These are phyloP conservation scores for Nothocercus nigrocapillus DNA, from an alignment of 2,113 vertebrate species.

Conservation along the genomic window DNA sequence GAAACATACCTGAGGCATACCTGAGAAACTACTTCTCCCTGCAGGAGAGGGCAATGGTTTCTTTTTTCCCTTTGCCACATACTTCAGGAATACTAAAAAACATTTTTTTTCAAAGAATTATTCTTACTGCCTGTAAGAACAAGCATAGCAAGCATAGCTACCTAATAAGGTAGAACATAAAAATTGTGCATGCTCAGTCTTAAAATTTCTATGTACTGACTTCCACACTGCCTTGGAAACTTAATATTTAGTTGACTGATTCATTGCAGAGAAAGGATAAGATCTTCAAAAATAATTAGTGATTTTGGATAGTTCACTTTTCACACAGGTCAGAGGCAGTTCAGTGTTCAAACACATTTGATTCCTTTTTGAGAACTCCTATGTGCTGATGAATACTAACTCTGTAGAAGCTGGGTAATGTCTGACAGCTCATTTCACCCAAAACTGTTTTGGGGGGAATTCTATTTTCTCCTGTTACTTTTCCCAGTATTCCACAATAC, in stretches of 20 bases:
- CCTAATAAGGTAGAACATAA: background rate
- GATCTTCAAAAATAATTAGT: background rate
- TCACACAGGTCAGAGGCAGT: background rate
- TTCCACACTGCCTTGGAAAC: background rate
- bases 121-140: slow-evolving; percentile 20
- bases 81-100: background rate
- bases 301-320: background rate
- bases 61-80: background rate
- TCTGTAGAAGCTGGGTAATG: background rate
- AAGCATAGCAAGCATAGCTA: no score
- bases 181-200: background rate
- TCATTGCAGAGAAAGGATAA: background rate
- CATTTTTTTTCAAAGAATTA: background rate
- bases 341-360: background rate
- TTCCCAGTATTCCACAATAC: background rate
- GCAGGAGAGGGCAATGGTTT: background rate
- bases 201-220: background rate
- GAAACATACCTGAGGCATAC: no score
- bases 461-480: background rate
- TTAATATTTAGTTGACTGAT: background rate
- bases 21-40: background rate
- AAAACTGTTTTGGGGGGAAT: background rate
- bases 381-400: background rate
- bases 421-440: background rate
- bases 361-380: background rate